phyloP scores from a whole-genome alignment of 2,113 vertebrate genomes.

The Stegostoma tigrinum region DNA sequence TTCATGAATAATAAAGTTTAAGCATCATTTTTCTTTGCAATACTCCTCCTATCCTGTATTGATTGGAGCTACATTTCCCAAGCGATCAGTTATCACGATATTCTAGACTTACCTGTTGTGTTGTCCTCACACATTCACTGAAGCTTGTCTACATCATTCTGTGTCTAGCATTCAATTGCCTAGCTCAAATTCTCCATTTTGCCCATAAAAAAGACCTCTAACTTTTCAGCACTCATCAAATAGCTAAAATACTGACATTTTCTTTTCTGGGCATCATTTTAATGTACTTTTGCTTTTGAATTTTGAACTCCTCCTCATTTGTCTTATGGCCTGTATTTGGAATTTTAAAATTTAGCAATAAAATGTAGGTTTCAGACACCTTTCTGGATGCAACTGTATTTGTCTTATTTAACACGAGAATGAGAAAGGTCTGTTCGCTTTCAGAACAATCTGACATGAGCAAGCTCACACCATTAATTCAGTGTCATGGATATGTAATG shows the following conservation, averaged over 20 bases:
- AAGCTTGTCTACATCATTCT: background rate
- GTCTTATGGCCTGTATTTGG: background rate
- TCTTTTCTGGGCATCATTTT: background rate
- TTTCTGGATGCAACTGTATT: background rate
- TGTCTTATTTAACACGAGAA: background rate
- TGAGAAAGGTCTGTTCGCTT: background rate
- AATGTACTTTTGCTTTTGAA: background rate
- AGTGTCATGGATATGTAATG: background rate
- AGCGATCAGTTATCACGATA: background rate
- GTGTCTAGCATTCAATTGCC: background rate
- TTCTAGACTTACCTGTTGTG: background rate
- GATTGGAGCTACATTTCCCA: background rate
- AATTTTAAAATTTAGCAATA: background rate
- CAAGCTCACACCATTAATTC: background rate
- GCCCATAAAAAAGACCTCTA: too few species aligned
- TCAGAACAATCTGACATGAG: background rate
- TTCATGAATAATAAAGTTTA: background rate
- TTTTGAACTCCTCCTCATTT: background rate
- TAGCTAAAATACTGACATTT: background rate
- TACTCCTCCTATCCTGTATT: background rate
- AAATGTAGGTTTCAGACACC: background rate
- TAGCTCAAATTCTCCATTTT: background rate
- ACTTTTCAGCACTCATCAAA: background rate
- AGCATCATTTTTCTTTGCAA: background rate
- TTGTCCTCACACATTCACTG: background rate